Percentiles rank a stretch among this genome's conserved stretches.
Evolutionary conservation across 2,888 invertebrate genomes (phyloP).

Genomic region (Cephus pygmeus): DNA sequence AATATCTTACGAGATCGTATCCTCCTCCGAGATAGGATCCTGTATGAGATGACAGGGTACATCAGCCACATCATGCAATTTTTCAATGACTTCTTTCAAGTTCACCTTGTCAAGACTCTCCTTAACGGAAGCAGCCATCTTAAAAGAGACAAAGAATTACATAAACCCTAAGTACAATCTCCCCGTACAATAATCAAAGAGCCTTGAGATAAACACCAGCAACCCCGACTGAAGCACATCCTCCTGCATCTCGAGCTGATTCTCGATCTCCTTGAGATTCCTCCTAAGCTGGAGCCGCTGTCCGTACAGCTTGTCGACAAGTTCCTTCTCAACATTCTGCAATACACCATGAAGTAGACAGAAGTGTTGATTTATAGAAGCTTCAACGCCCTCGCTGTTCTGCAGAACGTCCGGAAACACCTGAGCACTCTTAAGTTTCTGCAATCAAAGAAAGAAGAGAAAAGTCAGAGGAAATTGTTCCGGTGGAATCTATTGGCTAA

Average conservation of each 20-base stretch:
- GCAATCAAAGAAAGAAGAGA: conserved; percentile 29
- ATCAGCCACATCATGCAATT: conserved; percentile 35
- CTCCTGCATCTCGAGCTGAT: conserved; percentile 32
- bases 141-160: conserved; percentile 14
- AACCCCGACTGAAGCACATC: conserved; percentile 33
- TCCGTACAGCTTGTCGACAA: conserved; percentile 60
- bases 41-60: conserved; percentile 49
- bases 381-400: conserved; percentile 48
- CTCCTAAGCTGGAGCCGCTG: conserved; percentile 14
- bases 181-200: background rate
- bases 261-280: conserved; percentile 36
- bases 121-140: conserved; percentile 35
- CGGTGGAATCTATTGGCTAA: background rate
- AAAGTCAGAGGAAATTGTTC: background rate
- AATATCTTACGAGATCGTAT: conserved; percentile 3
- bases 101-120: conserved; percentile 34
- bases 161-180: background rate
- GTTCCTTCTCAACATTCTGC: conserved; percentile 68
- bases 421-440: conserved; percentile 36
- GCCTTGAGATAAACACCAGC: conserved; percentile 33
- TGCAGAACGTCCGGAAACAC: conserved; percentile 18
- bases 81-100: conserved; percentile 43
- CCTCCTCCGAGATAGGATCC: conserved; percentile 15
- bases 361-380: conserved; percentile 68
- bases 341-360: conserved; percentile 68